Conservation (phyloP, 2,797 vertebrate species). For the Sparus aurata region DNA sequence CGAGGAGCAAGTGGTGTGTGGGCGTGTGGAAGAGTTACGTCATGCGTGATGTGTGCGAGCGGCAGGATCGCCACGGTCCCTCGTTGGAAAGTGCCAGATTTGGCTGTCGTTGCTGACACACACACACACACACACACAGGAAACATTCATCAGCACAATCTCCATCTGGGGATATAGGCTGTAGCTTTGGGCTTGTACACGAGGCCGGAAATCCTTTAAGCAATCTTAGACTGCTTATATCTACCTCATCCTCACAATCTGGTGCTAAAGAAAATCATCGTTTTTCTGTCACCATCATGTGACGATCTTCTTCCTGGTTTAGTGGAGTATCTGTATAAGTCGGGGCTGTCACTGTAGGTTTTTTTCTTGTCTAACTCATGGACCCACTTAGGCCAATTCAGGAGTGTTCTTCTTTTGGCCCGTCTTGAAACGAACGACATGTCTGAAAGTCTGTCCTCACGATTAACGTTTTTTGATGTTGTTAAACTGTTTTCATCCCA, state of each 20-base stretch:
- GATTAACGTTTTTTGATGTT: conserved; percentile 11
- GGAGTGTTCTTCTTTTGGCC: not conserved
- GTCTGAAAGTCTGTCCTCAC: conserved; percentile 10
- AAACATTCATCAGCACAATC: conserved; percentile 69
- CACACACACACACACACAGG: conserved; percentile 40
- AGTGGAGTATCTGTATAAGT: conserved; percentile 4
- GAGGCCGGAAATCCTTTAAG: conserved; percentile 63
- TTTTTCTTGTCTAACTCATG: not conserved
- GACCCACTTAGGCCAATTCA: not conserved
- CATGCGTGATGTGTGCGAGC: conserved; percentile 79
- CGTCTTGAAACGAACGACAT: conserved; percentile 9
- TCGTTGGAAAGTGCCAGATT: conserved; percentile 66
- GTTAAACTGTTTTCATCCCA: conserved; percentile 32
- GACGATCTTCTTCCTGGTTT: conserved; percentile 42
- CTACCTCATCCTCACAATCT: conserved; percentile 44
- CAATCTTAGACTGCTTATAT: conserved; percentile 47
- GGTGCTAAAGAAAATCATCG: not conserved
- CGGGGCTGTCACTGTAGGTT: not conserved
- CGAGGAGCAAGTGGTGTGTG: conserved; percentile 73
- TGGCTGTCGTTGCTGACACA: conserved; percentile 53
- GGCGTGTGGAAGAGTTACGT: conserved; percentile 80
- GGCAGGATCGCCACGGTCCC: conserved; percentile 70
- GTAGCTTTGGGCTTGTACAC: conserved; percentile 36
- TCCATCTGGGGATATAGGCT: conserved; percentile 71
- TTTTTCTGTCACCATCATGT: conserved; percentile 13